Evolutionary conservation across 2,888 invertebrate species (phyloP).

Genomic region (Trissolcus brochymenae): DNA sequence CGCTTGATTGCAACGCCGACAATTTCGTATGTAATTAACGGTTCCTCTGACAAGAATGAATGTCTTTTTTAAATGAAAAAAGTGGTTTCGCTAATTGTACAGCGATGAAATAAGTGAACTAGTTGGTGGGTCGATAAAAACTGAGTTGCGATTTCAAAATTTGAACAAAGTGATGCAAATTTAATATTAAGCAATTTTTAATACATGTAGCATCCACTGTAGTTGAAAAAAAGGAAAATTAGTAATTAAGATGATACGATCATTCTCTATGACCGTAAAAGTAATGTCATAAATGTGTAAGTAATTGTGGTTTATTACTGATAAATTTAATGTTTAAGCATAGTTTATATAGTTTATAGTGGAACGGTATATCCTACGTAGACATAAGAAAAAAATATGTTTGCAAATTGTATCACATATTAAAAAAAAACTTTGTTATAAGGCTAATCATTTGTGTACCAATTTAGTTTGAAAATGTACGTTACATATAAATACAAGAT

Average conservation of each 20-base stretch:
- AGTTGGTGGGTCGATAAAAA: background rate
- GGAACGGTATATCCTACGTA: conserved; percentile 59
- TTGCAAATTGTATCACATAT: conserved; percentile 57
- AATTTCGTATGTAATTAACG: conserved; percentile 34
- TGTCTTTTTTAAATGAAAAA: conserved; percentile 10
- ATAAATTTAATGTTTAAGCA: conserved; percentile 35
- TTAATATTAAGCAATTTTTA: conserved; percentile 30
- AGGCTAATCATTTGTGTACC: conserved; percentile 62
- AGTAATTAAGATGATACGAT: conserved; percentile 10
- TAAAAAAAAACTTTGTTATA: conserved; percentile 38
- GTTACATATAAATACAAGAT: conserved; percentile 58
- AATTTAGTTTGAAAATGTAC: conserved; percentile 63
- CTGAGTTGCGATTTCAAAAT: conserved; percentile 14
- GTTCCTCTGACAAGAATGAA: conserved; percentile 26
- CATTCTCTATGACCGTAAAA: conserved; percentile 34
- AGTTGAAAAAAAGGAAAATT: conserved; percentile 8
- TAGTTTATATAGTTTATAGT: conserved; percentile 21
- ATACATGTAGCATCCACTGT: conserved; percentile 13
- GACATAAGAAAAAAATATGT: conserved; percentile 57
- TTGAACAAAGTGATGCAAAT: conserved; percentile 25
- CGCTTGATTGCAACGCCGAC: conserved; percentile 16
- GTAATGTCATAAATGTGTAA: conserved; percentile 63
- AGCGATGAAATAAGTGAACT: conserved; percentile 4
- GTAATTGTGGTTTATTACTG: conserved; percentile 68
- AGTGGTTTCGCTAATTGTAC: conserved; percentile 16